Evolutionary conservation across 2,113 vertebrate genomes (phyloP), one percentile per base, ranked within the genome.

Genomic region (Glaucomys volans): DNA sequence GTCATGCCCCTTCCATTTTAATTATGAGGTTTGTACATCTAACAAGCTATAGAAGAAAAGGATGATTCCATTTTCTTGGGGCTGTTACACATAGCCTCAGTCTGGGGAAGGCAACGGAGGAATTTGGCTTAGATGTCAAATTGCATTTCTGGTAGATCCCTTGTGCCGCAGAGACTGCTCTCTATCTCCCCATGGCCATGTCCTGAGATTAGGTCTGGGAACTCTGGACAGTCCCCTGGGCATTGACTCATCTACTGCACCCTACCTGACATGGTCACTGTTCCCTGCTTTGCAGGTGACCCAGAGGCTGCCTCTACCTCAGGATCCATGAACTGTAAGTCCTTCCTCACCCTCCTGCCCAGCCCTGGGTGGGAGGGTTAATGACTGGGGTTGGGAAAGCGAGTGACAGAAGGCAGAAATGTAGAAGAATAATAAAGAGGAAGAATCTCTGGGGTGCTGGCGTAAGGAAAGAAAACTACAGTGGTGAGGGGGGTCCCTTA

Each of bases 301-400:
- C 4, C 59, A n/a, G 42, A 87, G 30, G 12, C 42, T 57, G 26
- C 67, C 32, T 71, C 2, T 52, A 9, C 20, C 32, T 35, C 17
- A 37, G 74, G 50, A 86, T 22, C 1, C 0, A 12, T 17, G 57
- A 81, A 37, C 28, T 1, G 30, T 52, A 67, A 92, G 79, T 75
- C 59, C 71, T 74, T 71, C 32, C 74, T 37, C 35, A 17, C 59
- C 75, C 32, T 26, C 37, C 62, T 6, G 4, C 2, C 80, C 66
- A 52, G 8, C 3, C 24, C 50, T 11, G 14, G 28, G 22, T n/a
- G 5, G 44, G 44, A 95, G 30, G 52, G 14, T 59, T 62, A 81
- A 28, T 59, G 50, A 18, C 1, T 8, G 8, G 0, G 1, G 26
- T 2, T 8, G 8, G 0, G 1, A 32, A 0, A 47, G 37, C 79